Base-by-base conservation (phyloP, 2,888 invertebrate genomes). In the Rutpela maculata region DNA sequence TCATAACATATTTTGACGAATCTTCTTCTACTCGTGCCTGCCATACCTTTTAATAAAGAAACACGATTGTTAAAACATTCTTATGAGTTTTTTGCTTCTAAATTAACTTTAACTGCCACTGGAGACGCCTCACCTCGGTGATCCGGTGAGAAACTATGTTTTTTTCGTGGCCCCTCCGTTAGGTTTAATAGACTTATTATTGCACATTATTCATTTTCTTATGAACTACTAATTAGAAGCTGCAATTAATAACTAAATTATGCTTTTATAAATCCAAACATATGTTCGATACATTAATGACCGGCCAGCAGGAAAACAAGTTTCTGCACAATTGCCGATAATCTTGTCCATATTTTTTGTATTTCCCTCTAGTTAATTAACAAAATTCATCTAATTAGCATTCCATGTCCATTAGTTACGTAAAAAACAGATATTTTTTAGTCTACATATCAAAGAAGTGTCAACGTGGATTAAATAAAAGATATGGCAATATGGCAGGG, bases 361-460 rank as follows among this genome's bases (percentile, higher is more conserved):
- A 70, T 55, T 56, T 71, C 59, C 35, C 59, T 57, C 18, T 70
- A 56, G 26, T 66, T 70, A 43, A 70, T 50, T 56, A 57, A 43
- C 66, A 22, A 66, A 59, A 66, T 73, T 57, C 63, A 12, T 5
- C 66, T 71, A 38, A 75, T 75, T 75, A 75, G 17, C 75, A 75
- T 71, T 43, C 31, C 6, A 12, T 62, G 3, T 19, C 26, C 12
- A 59, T 59, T 22, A 19, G 22, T 19, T 59, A 59, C 11, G 11
- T 22, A n/a, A 19, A 22, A 60, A 3, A 35, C 5, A 19, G 4
- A 26, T 11, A 15, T 50, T 50, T 50, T 50, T n/a, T 50, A n/a
- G n/a, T 50, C 50, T n/a, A 2, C 50, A 6, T 50, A 5, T 50
- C 7, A 50, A 50, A 15, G 50, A n/a, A n/a, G 50, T 50, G 50